Base-by-base conservation (phyloP, 2,797 vertebrate species). In the Ctenopoma kingsleyae region DNA sequence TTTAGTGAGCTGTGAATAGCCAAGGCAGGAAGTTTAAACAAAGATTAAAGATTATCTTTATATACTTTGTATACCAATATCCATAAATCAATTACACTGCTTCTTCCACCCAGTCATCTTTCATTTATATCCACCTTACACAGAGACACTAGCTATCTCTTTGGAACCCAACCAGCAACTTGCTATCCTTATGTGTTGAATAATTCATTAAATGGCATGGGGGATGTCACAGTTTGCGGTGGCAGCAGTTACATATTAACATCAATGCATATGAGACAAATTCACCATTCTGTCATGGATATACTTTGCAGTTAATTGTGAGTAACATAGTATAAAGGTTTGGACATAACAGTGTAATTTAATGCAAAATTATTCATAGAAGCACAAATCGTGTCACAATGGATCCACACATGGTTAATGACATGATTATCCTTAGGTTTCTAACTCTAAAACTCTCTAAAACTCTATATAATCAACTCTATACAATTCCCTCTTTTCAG, bases 401-500 rank as follows among this genome's bases (percentile, higher is more conserved):
- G 47, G 48, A 47, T 47, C 6, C 44, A 0, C 27, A 59, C 20
- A 20, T 5, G 8, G 0, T 2, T 20, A 43, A 30, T 0, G 0
- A 6, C 15, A 41, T 19, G 25, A 61, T 67, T 6, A 5, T 38
- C n/a, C 10, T 9, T 35, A 16, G 13, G 12, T 43, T 38, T 54
- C 6, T 32, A 17, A 49, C 23, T 44, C 20, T 15, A 17, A 15
- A 36, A 52, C 38, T 40, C 46, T 76, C 55, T 41, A 0, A 12
- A 30, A 30, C 27, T 30, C 27, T 30, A 1, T 30, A 30, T 30
- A 30, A 5, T 9, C 15, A 32, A 8, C 30, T 32, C 30, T 16
- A 7, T n/a, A 5, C 2, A 4, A 47, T 27, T 25, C 3, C 11
- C 25, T 62, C 38, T 59, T 36, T 58, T 64, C 87, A 99, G 98